Base-by-base conservation (phyloP, 2,888 invertebrate species). In the Sinelater perroti region DNA sequence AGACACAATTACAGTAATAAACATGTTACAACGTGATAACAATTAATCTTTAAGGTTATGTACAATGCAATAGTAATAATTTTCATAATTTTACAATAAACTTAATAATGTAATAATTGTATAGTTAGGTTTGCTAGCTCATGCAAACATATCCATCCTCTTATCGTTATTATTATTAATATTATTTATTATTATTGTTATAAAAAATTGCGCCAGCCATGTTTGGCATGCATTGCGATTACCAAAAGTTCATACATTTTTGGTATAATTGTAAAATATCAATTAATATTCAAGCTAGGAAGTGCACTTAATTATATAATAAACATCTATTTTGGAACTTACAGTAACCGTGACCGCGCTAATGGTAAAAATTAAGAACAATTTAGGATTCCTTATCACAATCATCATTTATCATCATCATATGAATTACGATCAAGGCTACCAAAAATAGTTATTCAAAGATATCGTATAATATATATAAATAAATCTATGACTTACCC, bases 241-340 rank as follows among this genome's bases (percentile, higher is more conserved):
- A 28, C 20, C 36, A 38, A 24, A 18, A 51, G 26, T 56, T 45
- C 26, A 56, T 40, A 30, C 46, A 46, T 45, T 56, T 56, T 56
- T 56, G 56, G 56, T 56, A 56, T 51, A 56, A 46, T 49, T 56
- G 49, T 49, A 52, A 52, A 42, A 31, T 44, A 40, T 40, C 30
- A 47, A 42, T 42, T 44, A 52, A 52, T 52, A 53, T 44, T 42
- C 36, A 56, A 44, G 55, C 47, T 56, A 56, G 57, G 57, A 57
- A 57, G 57, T 57, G 57, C 57, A 57, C 57, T 57, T 57, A 57
- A 52, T 57, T 46, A 45, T 52, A 57, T 52, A 57, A 52, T 57
- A 57, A 57, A 57, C 57, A 57, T 51, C 51, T 56, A 56, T 44
- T 44, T 28, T 57, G 57, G 57, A 52, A 57, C 52, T 40, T 57